Evolutionary conservation across 2,888 invertebrate genomes (phyloP), one percentile per base, ranked within the genome.

Genomic region (Lasioglossum oenotherae): DNA sequence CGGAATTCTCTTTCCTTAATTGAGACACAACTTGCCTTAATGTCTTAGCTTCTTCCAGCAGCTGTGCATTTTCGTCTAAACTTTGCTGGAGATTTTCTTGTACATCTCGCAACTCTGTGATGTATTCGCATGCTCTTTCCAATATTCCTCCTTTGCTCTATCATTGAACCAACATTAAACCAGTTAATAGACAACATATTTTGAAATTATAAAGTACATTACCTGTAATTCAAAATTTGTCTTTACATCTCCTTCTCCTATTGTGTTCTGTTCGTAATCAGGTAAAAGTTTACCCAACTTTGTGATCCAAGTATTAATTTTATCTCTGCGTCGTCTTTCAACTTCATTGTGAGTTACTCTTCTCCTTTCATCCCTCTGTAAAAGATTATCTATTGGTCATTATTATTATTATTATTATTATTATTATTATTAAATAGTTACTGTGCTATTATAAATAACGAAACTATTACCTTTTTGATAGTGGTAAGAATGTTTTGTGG

Each of bases 271-370:
- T 85, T 97, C 97, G 14, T 80, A 86, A 0, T 90, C 90, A 4
- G 98, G 98, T 74, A 99, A 97, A 85, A 99, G 96, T 92, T 98
- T 98, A 4, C 98, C 98, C 82, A 99, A 95, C 95, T 98, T 98
- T 67, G 98, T 97, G 88, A 99, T 99, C 99, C 99, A 99, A 93
- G 97, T 98, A 95, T 99, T 99, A 86, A 99, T 99, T 96, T 99
- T 99, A 93, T 99, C 99, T 88, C 99, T 96, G 57, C 99, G 96
- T 84, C 99, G 96, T 91, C 99, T 96, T 95, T 99, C 99, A 12
- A 99, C 98, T 96, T 99, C 99, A 94, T 99, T 99, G 95, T 99
- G 99, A 27, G 98, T 98, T 3, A 98, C 98, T 92, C 98, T 96
- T 88, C 98, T 96, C 93, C 97, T 97, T 93, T 98, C 98, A 92